Evolutionary conservation across 2,113 vertebrate genomes (phyloP).

Genomic region (Cryptotis parvus): DNA sequence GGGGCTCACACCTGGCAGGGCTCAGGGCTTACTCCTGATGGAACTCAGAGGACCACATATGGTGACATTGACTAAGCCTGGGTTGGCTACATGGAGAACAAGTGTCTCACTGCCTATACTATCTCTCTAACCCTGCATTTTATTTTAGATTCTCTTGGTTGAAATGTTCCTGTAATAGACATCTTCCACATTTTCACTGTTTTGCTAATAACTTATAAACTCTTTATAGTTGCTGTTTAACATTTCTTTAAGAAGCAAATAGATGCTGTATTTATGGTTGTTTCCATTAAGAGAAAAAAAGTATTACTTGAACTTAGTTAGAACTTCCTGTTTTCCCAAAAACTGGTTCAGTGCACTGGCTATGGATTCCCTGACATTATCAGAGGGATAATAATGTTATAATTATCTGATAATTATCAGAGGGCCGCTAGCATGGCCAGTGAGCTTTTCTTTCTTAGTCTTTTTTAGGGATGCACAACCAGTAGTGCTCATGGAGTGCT

Average conservation of each 20-base stretch:
- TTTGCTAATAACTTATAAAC: background rate
- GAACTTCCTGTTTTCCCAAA: background rate
- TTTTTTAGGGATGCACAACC: background rate
- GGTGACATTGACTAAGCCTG: no score
- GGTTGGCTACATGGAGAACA: no score
- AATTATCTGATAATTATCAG: no score
- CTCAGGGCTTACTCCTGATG: no score
- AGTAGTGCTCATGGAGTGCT: background rate
- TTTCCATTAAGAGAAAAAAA: background rate
- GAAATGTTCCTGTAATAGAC: background rate
- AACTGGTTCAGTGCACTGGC: background rate
- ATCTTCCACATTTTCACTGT: background rate
- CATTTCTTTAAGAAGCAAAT: background rate
- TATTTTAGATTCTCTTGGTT: background rate
- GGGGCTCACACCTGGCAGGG: no score
- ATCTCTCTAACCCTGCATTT: background rate
- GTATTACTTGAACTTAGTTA: fast-evolving
- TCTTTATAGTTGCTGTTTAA: background rate
- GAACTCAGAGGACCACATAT: no score
- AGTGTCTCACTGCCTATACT: no score
- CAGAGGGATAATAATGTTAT: no score
- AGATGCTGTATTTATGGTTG: background rate
- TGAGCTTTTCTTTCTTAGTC: no score
- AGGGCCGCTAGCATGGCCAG: no score
- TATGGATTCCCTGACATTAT: fast-evolving